Percentiles rank a stretch among this genome's conserved stretches.
phyloP scores from a whole-genome alignment of 2,797 vertebrate genomes.

The Characodon lateralis region DNA sequence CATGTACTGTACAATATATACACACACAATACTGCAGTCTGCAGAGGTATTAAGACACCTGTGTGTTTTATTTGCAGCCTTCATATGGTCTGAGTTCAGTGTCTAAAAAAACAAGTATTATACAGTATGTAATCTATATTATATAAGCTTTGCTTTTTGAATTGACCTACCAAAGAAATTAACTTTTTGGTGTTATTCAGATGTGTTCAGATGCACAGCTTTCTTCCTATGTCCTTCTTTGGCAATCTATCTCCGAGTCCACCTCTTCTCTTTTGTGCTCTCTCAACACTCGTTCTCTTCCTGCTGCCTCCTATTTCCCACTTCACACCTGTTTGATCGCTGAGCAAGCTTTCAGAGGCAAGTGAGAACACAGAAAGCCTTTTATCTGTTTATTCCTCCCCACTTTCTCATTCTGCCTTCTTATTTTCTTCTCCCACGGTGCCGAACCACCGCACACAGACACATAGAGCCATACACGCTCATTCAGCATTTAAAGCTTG shows the following conservation, averaged over 20 bases:
- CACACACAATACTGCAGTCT: no score
- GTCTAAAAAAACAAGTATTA: no score
- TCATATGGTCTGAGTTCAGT: no score
- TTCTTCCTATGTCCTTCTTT: constrained; percentile 36
- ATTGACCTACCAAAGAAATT: not conserved
- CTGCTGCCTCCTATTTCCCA: constrained; percentile 13
- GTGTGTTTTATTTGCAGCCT: no score
- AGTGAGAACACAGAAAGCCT: constrained; percentile 84
- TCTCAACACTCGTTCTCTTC: constrained; percentile 20
- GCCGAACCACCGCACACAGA: constrained; percentile 9
- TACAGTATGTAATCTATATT: not conserved
- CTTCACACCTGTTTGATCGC: constrained; percentile 70
- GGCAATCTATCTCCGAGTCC: constrained; percentile 11
- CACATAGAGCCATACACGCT: constrained; percentile 18
- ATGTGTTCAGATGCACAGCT: not conserved
- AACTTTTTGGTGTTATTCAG: not conserved
- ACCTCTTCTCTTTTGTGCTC: constrained; percentile 19
- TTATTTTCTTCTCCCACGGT: constrained; percentile 28
- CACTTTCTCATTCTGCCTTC: constrained; percentile 23
- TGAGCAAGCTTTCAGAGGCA: constrained; percentile 56
- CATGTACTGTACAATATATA: no score
- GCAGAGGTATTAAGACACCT: no score
- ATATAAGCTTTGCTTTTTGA: not conserved
- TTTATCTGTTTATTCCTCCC: constrained; percentile 75
- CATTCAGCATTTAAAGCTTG: constrained; percentile 32